A percentile compares a stretch with the other conserved stretches of the same genome.
phyloP scores from a whole-genome alignment of 2,888 invertebrate genomes.

The Clostera curtula region DNA sequence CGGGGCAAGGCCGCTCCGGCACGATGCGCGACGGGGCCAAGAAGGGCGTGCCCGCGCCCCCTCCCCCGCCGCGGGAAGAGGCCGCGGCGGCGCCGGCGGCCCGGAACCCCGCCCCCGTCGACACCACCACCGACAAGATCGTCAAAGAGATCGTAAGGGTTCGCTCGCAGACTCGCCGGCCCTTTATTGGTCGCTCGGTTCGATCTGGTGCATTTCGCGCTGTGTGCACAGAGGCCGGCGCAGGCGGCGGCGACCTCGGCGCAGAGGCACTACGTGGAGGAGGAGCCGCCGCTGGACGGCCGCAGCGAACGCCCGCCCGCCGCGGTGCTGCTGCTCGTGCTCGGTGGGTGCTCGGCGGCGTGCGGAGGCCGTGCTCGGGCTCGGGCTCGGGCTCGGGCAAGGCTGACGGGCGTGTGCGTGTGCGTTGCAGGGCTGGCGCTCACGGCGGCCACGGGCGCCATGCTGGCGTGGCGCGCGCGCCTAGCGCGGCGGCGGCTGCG shows the following conservation, averaged over 20 bases:
- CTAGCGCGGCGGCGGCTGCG: constrained; percentile 85
- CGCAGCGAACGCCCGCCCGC: constrained; percentile 83
- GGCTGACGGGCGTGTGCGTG: no score
- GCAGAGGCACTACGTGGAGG: constrained; percentile 9
- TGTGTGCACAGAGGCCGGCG: constrained; percentile 5
- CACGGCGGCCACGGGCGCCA: constrained; percentile 85
- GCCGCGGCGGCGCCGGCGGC: constrained; percentile 6
- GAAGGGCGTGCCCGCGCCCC: constrained; percentile 36
- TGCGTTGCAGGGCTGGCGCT: no score
- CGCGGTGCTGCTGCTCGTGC: constrained; percentile 84
- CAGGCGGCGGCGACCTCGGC: constrained; percentile 6
- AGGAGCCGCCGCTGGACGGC: constrained; percentile 66
- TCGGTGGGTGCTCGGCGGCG: constrained; percentile 65
- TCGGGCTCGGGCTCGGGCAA: no score
- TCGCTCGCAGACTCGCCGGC: constrained; percentile 4
- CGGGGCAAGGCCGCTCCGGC: constrained; percentile 42
- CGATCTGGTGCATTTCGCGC: background rate
- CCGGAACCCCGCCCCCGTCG: constrained; percentile 8
- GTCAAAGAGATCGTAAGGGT: constrained; percentile 7
- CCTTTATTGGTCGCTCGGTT: background rate
- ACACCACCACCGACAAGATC: constrained; percentile 12
- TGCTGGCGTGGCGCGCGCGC: constrained; percentile 88
- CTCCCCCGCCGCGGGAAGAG: constrained; percentile 7
- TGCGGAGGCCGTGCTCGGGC: constrained; percentile 80
- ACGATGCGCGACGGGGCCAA: constrained; percentile 55